phyloP scores from a whole-genome alignment of 2,888 invertebrate genomes.

The Ochlodes sylvanus region DNA sequence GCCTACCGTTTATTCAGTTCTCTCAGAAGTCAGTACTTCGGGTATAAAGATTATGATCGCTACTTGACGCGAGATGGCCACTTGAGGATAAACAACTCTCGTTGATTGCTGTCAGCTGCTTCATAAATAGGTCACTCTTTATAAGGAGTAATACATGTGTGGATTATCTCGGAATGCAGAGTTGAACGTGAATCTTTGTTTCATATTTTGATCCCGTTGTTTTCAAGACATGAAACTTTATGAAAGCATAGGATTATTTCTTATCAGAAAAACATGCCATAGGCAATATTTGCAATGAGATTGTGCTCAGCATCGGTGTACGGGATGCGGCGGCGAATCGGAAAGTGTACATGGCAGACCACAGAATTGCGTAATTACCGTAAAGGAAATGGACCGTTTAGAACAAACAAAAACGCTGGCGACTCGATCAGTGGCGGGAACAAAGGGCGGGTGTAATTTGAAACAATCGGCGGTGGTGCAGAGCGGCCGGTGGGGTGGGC shows the following conservation, averaged over 20 bases:
- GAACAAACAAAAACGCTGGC: slow-evolving; percentile 80
- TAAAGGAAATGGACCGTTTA: slow-evolving; percentile 80
- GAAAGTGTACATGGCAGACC: slow-evolving; percentile 69
- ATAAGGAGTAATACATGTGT: slow-evolving; percentile 6
- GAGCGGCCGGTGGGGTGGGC: slow-evolving; percentile 73
- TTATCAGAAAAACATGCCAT: neutral
- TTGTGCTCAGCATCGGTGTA: slow-evolving; percentile 38
- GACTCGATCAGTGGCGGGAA: slow-evolving; percentile 81
- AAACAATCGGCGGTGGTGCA: slow-evolving; percentile 82
- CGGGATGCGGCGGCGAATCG: slow-evolving; percentile 55
- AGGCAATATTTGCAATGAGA: neutral
- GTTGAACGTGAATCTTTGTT: neutral
- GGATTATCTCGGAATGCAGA: neutral
- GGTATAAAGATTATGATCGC: slow-evolving; percentile 23
- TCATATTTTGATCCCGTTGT: neutral
- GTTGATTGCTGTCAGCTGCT: slow-evolving; percentile 28
- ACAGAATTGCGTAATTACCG: slow-evolving; percentile 81
- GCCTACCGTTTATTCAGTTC: slow-evolving; percentile 1
- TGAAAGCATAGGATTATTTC: neutral
- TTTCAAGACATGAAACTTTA: neutral
- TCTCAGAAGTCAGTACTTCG: neutral
- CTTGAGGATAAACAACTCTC: slow-evolving; percentile 24
- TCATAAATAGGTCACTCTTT: slow-evolving; percentile 33
- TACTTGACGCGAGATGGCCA: slow-evolving; percentile 23
- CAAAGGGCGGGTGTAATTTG: slow-evolving; percentile 83